Evolutionary conservation across 2,113 vertebrate species (phyloP), one percentile per base, ranked within the genome.

Genomic region (Callionymus lyra): DNA sequence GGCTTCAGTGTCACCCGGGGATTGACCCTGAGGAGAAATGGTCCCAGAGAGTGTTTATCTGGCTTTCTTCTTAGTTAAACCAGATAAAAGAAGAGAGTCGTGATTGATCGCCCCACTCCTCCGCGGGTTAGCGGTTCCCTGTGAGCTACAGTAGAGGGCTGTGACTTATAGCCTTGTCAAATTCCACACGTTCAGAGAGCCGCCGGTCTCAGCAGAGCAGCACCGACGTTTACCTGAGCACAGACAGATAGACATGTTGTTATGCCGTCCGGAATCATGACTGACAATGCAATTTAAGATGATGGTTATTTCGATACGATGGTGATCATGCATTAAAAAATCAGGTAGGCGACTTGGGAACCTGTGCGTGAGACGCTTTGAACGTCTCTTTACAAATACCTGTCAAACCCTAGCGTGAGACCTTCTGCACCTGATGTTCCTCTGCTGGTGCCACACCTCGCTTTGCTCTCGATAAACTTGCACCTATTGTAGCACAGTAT

Each of bases 181-280:
- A 82, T 77, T 80, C 72, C 76, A 74, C 80, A 81, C 77, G 67
- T 72, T 61, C 41, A 32, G 46, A 57, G 43, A 16, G 61, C 56
- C 14, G 12, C 41, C 56, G 63, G 57, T 44, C 39, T 59, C 47
- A 55, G 16, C 47, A 16, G 45, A 21, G 27, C 49, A 50, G 37
- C 45, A 15, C 56, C 63, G 21, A 42, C 18, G 27, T 63, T 15
- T 40, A 53, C 47, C 50, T 55, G 54, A 12, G 31, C 18, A 19
- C 59, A 42, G 38, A 55, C 27, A 17, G 32, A 21, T 32, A 34
- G 1, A 43, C 60, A 53, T 74, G 40, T 53, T 56, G 42, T 37
- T 42, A 32, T 46, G 21, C 8, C 21, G 21, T 4, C 8, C 21
- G 4, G 21, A 27, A 27, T 27, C 21, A 27, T 27, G 21, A 27